These are phyloP conservation scores for Ophion costatus DNA, from an alignment of 2,888 invertebrate species.

Conservation along the genomic window DNA sequence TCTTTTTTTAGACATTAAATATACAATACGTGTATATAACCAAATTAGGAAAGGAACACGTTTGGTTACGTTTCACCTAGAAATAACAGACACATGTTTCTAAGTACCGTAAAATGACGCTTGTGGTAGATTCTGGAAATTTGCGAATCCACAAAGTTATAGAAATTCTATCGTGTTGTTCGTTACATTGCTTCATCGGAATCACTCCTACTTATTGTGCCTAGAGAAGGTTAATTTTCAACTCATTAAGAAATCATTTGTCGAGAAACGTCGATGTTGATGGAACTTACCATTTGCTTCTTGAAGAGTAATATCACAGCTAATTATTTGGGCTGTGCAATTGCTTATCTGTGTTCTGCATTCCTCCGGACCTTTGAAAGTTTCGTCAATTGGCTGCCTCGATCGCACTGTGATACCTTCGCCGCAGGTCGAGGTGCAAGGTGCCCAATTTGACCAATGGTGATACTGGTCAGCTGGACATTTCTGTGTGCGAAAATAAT, in stretches of 20 bases:
- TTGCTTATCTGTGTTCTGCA: constrained; percentile 76
- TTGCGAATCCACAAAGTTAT: too few species aligned
- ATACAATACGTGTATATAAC: neutral
- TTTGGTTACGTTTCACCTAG: too few species aligned
- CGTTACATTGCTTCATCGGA: too few species aligned
- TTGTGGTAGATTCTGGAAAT: too few species aligned
- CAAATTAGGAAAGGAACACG: too few species aligned
- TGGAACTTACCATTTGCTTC: constrained; percentile 75
- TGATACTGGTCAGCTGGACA: constrained; percentile 84
- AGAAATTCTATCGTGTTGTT: too few species aligned
- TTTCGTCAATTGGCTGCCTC: constrained; percentile 81
- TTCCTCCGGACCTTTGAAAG: constrained; percentile 72
- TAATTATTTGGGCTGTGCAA: constrained; percentile 76
- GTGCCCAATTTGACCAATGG: constrained; percentile 95
- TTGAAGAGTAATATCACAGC: constrained; percentile 77
- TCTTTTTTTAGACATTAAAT: neutral
- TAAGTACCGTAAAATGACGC: too few species aligned
- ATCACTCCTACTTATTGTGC: too few species aligned
- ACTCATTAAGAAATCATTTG: too few species aligned
- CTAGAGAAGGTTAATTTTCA: too few species aligned
- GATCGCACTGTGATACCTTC: constrained; percentile 90
- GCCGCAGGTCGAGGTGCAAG: constrained; percentile 95
- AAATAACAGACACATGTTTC: too few species aligned
- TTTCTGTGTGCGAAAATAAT: constrained; percentile 72
- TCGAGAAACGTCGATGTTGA: neutral